Conservation (phyloP, 2,797 vertebrate genomes). For the Sebastes matsubarae region DNA sequence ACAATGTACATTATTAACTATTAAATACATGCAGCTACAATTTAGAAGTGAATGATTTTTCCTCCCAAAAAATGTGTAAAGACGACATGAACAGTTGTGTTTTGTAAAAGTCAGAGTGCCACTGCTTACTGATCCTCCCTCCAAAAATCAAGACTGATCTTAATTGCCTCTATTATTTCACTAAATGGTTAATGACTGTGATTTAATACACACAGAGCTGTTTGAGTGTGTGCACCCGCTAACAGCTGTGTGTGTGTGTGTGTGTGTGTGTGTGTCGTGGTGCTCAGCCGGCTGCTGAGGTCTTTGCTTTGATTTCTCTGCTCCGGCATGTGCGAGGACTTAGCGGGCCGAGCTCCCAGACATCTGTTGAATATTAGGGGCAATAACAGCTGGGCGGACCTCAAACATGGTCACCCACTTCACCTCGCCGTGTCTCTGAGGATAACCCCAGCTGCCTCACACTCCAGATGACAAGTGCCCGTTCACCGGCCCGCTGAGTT, state of each 20-base stretch:
- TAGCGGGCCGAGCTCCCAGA: constrained; percentile 72
- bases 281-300: constrained; percentile 54
- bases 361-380: constrained; percentile 84
- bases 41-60: neutral
- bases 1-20: neutral
- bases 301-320: constrained; percentile 74
- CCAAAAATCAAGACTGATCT: constrained; percentile 65
- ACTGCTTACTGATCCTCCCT: constrained; percentile 41
- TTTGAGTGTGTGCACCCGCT: constrained; percentile 48
- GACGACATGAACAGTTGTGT: constrained; percentile 20
- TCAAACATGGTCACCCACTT: constrained; percentile 82
- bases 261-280: constrained; percentile 44
- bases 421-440: constrained; percentile 80
- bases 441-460: constrained; percentile 79
- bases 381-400: constrained; percentile 84
- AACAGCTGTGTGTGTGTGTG: constrained; percentile 51
- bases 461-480: constrained; percentile 80
- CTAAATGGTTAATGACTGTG: constrained; percentile 78
- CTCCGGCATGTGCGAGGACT: constrained; percentile 77
- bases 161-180: constrained; percentile 72
- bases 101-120: constrained; percentile 36
- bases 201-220: constrained; percentile 60
- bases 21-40: neutral
- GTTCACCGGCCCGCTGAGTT: constrained; percentile 61
- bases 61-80: neutral